Conservation (phyloP, 2,888 invertebrate genomes). For the Synergus japonicus region DNA sequence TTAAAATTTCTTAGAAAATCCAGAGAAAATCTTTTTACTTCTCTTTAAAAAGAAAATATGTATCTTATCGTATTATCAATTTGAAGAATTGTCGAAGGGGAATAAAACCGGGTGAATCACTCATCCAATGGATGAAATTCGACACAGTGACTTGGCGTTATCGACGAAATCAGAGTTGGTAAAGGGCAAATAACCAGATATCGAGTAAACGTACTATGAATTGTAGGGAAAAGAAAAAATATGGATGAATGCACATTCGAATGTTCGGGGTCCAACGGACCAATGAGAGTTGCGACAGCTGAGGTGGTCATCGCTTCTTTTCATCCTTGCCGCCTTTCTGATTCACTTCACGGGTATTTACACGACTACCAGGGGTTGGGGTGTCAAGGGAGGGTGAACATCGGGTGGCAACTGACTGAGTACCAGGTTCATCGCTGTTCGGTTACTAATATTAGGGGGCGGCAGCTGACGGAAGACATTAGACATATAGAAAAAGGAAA, state of each 20-base stretch:
- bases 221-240: slow-evolving; percentile 19
- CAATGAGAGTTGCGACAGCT: slow-evolving; percentile 51
- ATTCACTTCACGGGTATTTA: slow-evolving; percentile 64
- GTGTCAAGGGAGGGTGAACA: slow-evolving; percentile 40
- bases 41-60: neutral
- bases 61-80: neutral
- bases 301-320: slow-evolving; percentile 58
- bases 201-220: slow-evolving; percentile 22
- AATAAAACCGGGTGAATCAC: slow-evolving; percentile 5
- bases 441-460: slow-evolving; percentile 29
- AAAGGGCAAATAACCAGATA: slow-evolving; percentile 14
- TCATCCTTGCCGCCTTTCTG: slow-evolving; percentile 62
- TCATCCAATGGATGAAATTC: neutral
- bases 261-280: slow-evolving; percentile 46
- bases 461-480: slow-evolving; percentile 39
- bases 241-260: slow-evolving; percentile 34
- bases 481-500: neutral
- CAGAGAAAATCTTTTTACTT: too few relatives aligned
- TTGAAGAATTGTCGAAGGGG: slow-evolving; percentile 1
- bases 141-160: slow-evolving; percentile 14
- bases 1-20: too few relatives aligned
- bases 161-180: slow-evolving; percentile 11
- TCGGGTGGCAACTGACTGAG: slow-evolving; percentile 38
- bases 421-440: slow-evolving; percentile 42
- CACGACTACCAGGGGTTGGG: slow-evolving; percentile 49